Percentiles rank a stretch among this genome's conserved stretches.
phyloP scores from a whole-genome alignment of 2,797 vertebrate genomes.

The Vespertilio murinus region DNA sequence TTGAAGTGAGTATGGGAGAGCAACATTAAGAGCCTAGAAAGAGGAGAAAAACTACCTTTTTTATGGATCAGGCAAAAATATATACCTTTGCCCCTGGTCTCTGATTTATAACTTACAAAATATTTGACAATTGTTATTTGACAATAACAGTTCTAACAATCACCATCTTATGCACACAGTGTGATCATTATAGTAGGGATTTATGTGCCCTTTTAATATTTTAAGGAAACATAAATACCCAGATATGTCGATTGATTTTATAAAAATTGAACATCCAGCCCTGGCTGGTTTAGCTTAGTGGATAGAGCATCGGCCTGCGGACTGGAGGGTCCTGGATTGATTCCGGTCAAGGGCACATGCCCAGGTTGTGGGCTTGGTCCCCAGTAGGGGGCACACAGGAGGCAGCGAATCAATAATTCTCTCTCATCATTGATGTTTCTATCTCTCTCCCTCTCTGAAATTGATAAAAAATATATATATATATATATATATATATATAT shows the following conservation, averaged over 20 bases:
- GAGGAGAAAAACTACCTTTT: not conserved
- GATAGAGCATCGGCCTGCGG: no score
- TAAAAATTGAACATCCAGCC: slow-evolving; percentile 2
- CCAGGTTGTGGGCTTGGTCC: no score
- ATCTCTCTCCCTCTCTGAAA: not conserved
- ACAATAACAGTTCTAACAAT: not conserved
- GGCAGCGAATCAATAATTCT: no score
- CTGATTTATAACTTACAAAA: not conserved
- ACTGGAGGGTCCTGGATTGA: no score
- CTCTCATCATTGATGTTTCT: no score
- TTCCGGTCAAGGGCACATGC: no score
- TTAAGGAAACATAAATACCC: slow-evolving; percentile 28
- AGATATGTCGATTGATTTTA: slow-evolving; percentile 25
- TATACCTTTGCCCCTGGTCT: not conserved
- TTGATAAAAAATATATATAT: no score
- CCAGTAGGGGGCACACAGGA: no score
- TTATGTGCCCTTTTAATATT: not conserved
- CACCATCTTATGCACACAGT: not conserved
- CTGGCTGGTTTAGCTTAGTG: no score
- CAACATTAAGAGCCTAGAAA: not conserved
- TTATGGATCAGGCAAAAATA: not conserved
- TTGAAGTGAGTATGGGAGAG: not conserved
- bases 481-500: no score
- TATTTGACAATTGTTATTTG: not conserved
- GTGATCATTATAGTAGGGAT: not conserved